Evolutionary conservation across 1,140 invertebrate species (phyloP).

Genomic region (Dreissena polymorpha): DNA sequence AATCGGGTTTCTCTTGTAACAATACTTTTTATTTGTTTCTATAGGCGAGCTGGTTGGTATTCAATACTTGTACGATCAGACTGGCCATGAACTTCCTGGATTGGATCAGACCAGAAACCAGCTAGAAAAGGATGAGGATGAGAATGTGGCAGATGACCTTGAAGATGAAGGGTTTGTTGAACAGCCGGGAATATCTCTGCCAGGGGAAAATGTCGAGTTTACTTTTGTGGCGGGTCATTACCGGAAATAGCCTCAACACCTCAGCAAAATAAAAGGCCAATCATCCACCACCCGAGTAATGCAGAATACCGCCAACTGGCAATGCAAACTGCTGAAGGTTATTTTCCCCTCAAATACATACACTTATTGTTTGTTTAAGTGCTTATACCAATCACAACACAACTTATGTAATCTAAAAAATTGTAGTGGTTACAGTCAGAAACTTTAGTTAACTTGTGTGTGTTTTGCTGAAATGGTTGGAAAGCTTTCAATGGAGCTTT

Average conservation of each 20-base stretch:
- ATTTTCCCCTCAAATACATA: slow-evolving; percentile 2
- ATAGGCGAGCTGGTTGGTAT: slow-evolving; percentile 58
- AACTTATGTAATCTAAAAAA: no score
- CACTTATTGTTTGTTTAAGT: no score
- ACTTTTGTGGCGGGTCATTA: slow-evolving; percentile 3
- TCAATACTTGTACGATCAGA: slow-evolving; percentile 57
- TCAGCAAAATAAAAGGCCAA: slow-evolving; percentile 1
- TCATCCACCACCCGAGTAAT: slow-evolving; percentile 35
- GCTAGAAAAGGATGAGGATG: slow-evolving; percentile 40
- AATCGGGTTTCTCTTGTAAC: not conserved
- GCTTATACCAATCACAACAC: no score
- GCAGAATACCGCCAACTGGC: slow-evolving; percentile 43
- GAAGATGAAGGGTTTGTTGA: slow-evolving; percentile 54
- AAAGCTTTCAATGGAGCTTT: no score
- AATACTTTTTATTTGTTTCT: slow-evolving; percentile 23
- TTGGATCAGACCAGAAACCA: slow-evolving; percentile 19
- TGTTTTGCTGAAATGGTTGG: no score
- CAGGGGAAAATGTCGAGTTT: not conserved
- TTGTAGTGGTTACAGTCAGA: no score
- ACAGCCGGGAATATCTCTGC: not conserved
- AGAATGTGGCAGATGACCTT: slow-evolving; percentile 6
- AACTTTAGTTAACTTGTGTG: no score
- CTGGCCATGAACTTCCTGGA: slow-evolving; percentile 15
- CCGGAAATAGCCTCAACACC: not conserved
- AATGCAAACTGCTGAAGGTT: slow-evolving; percentile 45